Evolutionary conservation across 2,113 vertebrate genomes (phyloP).

Genomic region (Sinocyclocheilus maitianheensis): DNA sequence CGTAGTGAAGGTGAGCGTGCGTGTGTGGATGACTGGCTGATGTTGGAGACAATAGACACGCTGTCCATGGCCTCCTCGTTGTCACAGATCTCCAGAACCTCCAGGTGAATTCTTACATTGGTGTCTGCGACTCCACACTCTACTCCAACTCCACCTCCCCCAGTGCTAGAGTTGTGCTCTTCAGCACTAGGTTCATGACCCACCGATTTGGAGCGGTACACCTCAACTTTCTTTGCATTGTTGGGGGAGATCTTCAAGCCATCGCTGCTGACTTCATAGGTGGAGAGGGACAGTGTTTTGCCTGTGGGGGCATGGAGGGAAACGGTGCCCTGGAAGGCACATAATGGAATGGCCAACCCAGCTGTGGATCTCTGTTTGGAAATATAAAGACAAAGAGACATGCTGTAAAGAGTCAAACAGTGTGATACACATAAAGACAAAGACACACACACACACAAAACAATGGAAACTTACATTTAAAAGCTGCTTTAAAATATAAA

Average conservation of each 20-base stretch:
- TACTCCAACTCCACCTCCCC: constrained; percentile 71
- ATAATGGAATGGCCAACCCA: constrained; percentile 87
- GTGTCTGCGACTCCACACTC: constrained; percentile 82
- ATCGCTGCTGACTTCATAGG: constrained; percentile 94
- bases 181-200: constrained; percentile 90
- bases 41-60: constrained; percentile 95
- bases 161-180: constrained; percentile 67
- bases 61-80: constrained; percentile 94
- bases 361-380: constrained; percentile 79
- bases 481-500: background rate
- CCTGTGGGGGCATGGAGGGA: constrained; percentile 92
- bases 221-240: constrained; percentile 87
- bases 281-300: constrained; percentile 94
- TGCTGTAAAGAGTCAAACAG: background rate
- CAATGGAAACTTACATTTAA: background rate
- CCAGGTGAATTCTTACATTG: constrained; percentile 94
- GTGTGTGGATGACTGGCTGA: constrained; percentile 94
- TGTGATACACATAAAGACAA: too few relatives aligned
- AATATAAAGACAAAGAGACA: constrained; percentile 19
- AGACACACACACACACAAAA: background rate
- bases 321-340: constrained; percentile 94
- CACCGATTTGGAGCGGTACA: constrained; percentile 95
- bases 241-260: constrained; percentile 87
- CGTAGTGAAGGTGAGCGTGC: constrained; percentile 92
- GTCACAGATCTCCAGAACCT: constrained; percentile 96